A percentile compares a stretch with the other conserved stretches of the same genome.
Conservation (phyloP, 2,113 vertebrate species). For the Xiphorhynchus elegans region DNA sequence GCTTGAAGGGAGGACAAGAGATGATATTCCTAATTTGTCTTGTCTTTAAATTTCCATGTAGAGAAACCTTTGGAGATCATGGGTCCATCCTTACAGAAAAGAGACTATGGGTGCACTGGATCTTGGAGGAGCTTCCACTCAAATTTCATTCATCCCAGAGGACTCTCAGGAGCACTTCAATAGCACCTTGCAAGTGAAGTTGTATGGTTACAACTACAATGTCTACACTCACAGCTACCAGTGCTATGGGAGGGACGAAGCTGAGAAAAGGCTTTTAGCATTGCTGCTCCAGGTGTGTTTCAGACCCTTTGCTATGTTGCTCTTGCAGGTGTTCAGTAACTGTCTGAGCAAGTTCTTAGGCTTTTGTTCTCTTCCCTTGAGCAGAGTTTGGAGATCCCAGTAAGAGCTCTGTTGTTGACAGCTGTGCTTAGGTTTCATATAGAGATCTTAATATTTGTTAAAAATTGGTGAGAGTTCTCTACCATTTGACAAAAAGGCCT, state of each 20-base stretch:
- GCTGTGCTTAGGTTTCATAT: not conserved
- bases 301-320: not conserved
- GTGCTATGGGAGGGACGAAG: slow-evolving; percentile 93
- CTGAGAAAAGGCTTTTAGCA: slow-evolving; percentile 84
- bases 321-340: not conserved
- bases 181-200: slow-evolving; percentile 75
- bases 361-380: not conserved
- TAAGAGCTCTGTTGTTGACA: not conserved
- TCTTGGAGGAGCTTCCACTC: slow-evolving; percentile 93
- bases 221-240: slow-evolving; percentile 94
- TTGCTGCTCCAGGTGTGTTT: slow-evolving; percentile 79
- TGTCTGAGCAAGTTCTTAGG: not conserved
- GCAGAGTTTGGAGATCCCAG: not conserved
- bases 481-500: not conserved
- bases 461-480: not conserved
- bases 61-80: slow-evolving; percentile 87
- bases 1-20: not conserved
- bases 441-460: not conserved
- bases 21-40: not conserved
- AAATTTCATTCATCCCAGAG: slow-evolving; percentile 85
- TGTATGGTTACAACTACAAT: slow-evolving; percentile 89
- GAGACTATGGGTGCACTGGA: slow-evolving; percentile 90
- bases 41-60: slow-evolving; percentile 39
- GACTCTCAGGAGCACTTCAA: slow-evolving; percentile 26
- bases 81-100: slow-evolving; percentile 78